A percentile compares a stretch with the other conserved stretches of the same genome.
Evolutionary conservation across 1,140 invertebrate species (phyloP).

Genomic region (fruit fly (Drosophila melanogaster)): Release_6_plus_ISO1_MT NT_033777.3:17430501-17431000

Average conservation of each 20-base stretch:
- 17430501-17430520: slow-evolving; percentile 50
- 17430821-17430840: slow-evolving; percentile 52
- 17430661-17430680: too few relatives aligned
- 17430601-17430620: too few relatives aligned
- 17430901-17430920: slow-evolving; percentile 60
- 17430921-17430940: slow-evolving; percentile 55
- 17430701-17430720: neutral
- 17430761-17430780: slow-evolving; percentile 63
- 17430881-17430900: slow-evolving; percentile 27
- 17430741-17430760: slow-evolving; percentile 19
- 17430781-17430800: slow-evolving; percentile 66
- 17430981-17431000: slow-evolving; percentile 52
- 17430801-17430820: slow-evolving; percentile 44
- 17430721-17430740: neutral
- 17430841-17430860: slow-evolving; percentile 51
- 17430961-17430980: slow-evolving; percentile 65
- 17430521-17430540: slow-evolving; percentile 69
- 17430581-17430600: slow-evolving; percentile 1
- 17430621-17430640: too few relatives aligned
- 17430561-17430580: slow-evolving; percentile 21
- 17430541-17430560: slow-evolving; percentile 28
- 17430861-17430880: slow-evolving; percentile 59
- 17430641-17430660: too few relatives aligned
- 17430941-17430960: slow-evolving; percentile 65
- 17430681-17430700: too few relatives aligned